These are phyloP conservation scores for Brachyhypopomus gauderio DNA, from an alignment of 2,113 vertebrate species.

Conservation along the genomic window DNA sequence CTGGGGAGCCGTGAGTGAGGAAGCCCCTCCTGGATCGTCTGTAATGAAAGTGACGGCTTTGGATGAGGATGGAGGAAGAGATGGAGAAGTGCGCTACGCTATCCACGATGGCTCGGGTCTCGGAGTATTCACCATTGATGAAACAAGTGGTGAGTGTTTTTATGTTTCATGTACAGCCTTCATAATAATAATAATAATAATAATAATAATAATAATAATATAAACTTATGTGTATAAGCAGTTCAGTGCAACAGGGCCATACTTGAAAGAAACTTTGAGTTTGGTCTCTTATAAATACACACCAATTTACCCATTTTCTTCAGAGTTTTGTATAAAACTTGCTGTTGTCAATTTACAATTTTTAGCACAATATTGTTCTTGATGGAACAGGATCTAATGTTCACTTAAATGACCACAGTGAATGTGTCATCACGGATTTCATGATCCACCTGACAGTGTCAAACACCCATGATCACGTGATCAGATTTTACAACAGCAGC, in stretches of 20 bases:
- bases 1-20: conserved; percentile 79
- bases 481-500: conserved; percentile 12
- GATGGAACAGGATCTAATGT: not conserved
- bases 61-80: conserved; percentile 80
- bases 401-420: not conserved
- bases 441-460: conserved; percentile 36
- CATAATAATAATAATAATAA: too few relatives aligned
- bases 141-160: conserved; percentile 79
- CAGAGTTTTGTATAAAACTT: not conserved
- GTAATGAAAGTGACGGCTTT: conserved; percentile 79
- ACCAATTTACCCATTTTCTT: conserved; percentile 9
- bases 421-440: not conserved
- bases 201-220: too few relatives aligned
- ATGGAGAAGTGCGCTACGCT: conserved; percentile 81
- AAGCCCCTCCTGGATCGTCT: conserved; percentile 75
- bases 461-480: conserved; percentile 36
- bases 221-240: conserved; percentile 22
- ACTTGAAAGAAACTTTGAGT: conserved; percentile 14
- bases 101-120: conserved; percentile 83
- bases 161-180: not conserved
- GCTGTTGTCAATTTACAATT: conserved; percentile 7
- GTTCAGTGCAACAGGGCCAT: not conserved
- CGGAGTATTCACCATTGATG: conserved; percentile 82
- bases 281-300: conserved; percentile 12
- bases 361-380: conserved; percentile 4